These are phyloP conservation scores for Tapirus terrestris DNA, from an alignment of 2,113 vertebrate species.

Conservation along the genomic window DNA sequence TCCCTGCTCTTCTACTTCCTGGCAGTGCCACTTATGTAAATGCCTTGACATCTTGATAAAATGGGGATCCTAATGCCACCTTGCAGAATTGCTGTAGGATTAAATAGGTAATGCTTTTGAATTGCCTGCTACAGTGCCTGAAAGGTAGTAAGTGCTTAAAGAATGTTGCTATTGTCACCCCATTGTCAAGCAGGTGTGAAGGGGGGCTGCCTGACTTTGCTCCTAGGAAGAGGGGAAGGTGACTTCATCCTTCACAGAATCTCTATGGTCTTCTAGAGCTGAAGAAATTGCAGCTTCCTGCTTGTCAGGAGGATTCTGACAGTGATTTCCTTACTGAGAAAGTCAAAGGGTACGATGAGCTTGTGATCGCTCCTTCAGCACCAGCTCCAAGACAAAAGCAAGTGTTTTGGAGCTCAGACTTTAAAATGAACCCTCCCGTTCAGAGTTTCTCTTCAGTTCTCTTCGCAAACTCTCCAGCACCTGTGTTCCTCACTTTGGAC, in stretches of 20 bases:
- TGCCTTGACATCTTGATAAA: no score
- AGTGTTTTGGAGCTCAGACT: not conserved
- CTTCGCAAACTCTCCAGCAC: not conserved
- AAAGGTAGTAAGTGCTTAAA: not conserved
- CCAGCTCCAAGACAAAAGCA: not conserved
- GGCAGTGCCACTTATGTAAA: not conserved
- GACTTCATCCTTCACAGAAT: not conserved
- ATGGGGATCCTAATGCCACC: not conserved
- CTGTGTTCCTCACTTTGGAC: not conserved
- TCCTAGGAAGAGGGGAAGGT: not conserved
- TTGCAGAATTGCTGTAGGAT: not conserved
- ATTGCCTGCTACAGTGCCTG: not conserved
- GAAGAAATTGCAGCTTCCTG: not conserved
- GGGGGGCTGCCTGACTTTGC: not conserved
- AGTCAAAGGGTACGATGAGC: not conserved
- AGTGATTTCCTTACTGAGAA: not conserved
- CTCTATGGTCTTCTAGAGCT: not conserved
- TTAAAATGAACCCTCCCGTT: not conserved
- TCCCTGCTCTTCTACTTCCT: not conserved
- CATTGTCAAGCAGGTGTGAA: not conserved
- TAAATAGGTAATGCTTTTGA: not conserved
- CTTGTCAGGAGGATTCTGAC: not conserved
- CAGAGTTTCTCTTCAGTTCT: not conserved
- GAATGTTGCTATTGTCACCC: accelerated
- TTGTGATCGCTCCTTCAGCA: not conserved